These are phyloP conservation scores for Acinonyx jubatus DNA, from an alignment of 2,113 vertebrate species.

Conservation along the genomic window DNA sequence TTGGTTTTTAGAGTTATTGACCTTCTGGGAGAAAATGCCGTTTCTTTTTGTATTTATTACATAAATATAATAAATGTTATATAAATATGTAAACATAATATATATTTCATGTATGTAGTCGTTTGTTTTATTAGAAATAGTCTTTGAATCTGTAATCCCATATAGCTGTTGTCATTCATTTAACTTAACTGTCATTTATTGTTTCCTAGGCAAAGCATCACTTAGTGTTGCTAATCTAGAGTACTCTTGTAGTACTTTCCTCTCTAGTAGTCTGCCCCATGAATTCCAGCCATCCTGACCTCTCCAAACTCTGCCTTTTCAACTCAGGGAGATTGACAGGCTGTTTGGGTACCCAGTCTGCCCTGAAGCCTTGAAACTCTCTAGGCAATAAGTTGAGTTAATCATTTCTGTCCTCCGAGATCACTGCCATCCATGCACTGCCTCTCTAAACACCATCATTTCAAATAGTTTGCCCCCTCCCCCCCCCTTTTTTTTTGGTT, in stretches of 20 bases:
- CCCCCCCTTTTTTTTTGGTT: neutral
- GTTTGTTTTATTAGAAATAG: conserved; percentile 42
- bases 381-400: neutral
- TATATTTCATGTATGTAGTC: neutral
- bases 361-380: neutral
- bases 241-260: neutral
- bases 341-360: neutral
- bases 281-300: neutral
- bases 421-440: neutral
- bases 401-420: conserved; percentile 18
- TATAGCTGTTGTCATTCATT: neutral
- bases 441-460: neutral
- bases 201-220: neutral
- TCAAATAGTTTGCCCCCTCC: neutral
- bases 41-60: conserved; percentile 6
- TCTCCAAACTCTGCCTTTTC: conserved; percentile 22
- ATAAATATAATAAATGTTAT: neutral
- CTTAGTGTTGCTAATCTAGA: neutral
- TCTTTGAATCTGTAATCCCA: conserved; percentile 1
- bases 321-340: neutral
- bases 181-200: neutral
- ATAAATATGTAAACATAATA: neutral
- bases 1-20: conserved; percentile 36
- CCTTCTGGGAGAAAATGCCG: neutral
- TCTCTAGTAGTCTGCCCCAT: neutral